Evolutionary conservation across 2,113 vertebrate species (phyloP), one percentile per base, ranked within the genome.

Genomic region (Arenaria interpres): DNA sequence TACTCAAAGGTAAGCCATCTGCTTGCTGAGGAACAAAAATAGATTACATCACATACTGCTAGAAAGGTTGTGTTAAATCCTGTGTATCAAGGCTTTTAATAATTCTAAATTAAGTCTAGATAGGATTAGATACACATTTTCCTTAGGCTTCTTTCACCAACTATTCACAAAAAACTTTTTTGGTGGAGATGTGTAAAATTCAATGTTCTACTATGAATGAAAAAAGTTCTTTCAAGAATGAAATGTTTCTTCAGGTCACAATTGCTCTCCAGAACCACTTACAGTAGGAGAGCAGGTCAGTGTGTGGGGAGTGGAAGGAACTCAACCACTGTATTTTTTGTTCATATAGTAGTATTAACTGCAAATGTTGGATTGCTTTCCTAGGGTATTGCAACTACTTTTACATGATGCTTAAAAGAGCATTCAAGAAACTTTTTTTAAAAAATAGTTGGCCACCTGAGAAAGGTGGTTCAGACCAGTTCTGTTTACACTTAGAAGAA

Each of bases 31-130:
- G 98, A 98, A 98, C 98, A 98, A 98, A 98, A 98, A 98, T 97
- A 98, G 98, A 99, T 99, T 98, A 99, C 99, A 98, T 99, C 98
- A 99, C 98, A 98, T 97, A 98, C 98, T 98, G 98, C 98, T 98
- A 98, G 98, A 98, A 98, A 98, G 98, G 98, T 97, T 97, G 96
- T 97, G 97, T 98, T 98, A 98, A 98, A 98, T 98, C 98, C 96
- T 93, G 95, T 97, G 97, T 98, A 98, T 98, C 98, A 98, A 98
- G 97, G 96, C 96, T 97, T 98, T 98, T 98, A 98, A 98, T 98
- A 98, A 98, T 98, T 98, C 97, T 95, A 98, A 98, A 99, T 99
- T 98, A 98, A 98, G 97, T 98, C 98, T 48, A 98, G 98, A 98
- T 98, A 98, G 98, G 98, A 99, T 99, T 99, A 98, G 95, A 91